A percentile compares a stretch with the other conserved stretches of the same genome.
These are phyloP conservation scores for Nothocercus nigrocapillus DNA, from an alignment of 2,113 vertebrate genomes.

Conservation along the genomic window DNA sequence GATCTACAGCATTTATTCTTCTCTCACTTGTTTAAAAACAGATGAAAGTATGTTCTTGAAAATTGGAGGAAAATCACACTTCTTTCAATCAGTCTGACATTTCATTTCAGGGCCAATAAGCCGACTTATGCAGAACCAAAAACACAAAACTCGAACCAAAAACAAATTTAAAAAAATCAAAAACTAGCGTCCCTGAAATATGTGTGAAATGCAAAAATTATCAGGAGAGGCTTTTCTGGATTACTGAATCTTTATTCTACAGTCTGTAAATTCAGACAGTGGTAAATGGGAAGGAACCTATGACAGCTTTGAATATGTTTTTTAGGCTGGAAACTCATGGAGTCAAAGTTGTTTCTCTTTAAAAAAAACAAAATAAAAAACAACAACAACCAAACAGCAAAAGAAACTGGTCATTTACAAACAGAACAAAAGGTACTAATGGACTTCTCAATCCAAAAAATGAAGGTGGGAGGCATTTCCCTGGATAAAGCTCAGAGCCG, in stretches of 20 bases:
- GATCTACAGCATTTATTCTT: background rate
- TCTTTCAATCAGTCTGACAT: background rate
- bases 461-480: background rate
- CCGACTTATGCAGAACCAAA: background rate
- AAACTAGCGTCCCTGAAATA: background rate
- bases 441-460: background rate
- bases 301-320: background rate
- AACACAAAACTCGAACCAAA: background rate
- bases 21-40: background rate
- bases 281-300: background rate
- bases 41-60: background rate
- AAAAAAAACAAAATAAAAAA: background rate
- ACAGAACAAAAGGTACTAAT: background rate
- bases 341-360: background rate
- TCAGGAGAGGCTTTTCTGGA: background rate
- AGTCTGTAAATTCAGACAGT: background rate
- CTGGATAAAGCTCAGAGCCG: background rate
- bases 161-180: background rate
- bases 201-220: background rate
- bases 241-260: background rate
- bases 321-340: background rate
- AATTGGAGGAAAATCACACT: background rate
- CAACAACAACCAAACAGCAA: background rate
- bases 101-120: background rate
- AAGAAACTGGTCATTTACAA: background rate